Evolutionary conservation across 2,888 invertebrate species (phyloP).

Genomic region (Chaitophorus viminalis): DNA sequence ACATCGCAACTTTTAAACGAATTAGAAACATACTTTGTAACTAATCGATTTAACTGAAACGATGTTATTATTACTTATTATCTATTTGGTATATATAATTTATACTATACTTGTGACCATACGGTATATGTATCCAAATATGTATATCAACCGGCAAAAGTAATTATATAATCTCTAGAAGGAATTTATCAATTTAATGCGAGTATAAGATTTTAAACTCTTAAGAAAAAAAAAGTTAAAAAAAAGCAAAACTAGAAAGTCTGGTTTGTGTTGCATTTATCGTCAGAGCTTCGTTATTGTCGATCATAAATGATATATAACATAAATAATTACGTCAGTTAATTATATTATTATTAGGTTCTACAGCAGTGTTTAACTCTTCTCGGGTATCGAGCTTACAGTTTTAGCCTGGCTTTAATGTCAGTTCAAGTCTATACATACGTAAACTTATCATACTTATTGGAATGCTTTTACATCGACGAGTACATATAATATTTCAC

Average conservation of each 20-base stretch:
- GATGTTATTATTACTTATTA: too few relatives aligned
- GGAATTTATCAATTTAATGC: neutral
- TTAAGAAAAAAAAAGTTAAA: neutral
- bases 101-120: too few relatives aligned
- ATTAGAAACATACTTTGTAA: too few relatives aligned
- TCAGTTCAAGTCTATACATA: neutral
- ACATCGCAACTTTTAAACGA: too few relatives aligned
- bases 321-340: neutral
- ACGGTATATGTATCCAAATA: neutral
- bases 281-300: neutral
- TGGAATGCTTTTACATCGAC: too few relatives aligned
- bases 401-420: too few relatives aligned
- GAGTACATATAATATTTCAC: too few relatives aligned
- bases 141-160: neutral
- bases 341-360: neutral
- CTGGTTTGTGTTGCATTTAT: neutral
- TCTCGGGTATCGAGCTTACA: too few relatives aligned
- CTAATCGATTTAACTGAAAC: too few relatives aligned
- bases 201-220: neutral
- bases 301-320: neutral
- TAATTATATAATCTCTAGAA: neutral
- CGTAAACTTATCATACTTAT: too few relatives aligned
- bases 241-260: neutral
- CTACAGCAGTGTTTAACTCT: too few relatives aligned
- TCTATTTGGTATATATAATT: too few relatives aligned